These are phyloP conservation scores for Gobius niger DNA, from an alignment of 2,113 vertebrate species.

Conservation along the genomic window DNA sequence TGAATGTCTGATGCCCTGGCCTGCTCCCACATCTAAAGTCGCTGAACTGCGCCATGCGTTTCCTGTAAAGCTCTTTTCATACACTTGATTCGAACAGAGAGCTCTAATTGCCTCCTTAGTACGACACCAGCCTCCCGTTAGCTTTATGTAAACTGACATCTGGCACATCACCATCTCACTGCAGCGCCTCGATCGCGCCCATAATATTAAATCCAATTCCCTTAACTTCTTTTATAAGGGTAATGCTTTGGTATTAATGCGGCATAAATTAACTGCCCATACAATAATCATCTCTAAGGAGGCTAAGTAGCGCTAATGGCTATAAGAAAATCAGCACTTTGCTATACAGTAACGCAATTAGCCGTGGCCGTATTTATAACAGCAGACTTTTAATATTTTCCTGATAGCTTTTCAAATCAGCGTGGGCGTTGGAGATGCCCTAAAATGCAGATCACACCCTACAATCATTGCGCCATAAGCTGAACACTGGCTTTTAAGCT, in stretches of 20 bases:
- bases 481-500: neutral
- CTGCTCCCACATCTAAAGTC: neutral
- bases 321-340: conserved; percentile 21
- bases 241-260: conserved; percentile 16
- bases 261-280: conserved; percentile 7
- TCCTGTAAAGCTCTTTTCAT: conserved; percentile 29
- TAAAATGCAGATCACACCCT: conserved; percentile 14
- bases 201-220: conserved; percentile 2
- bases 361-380: conserved; percentile 15
- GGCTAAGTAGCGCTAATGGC: conserved; percentile 36
- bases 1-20: neutral
- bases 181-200: neutral
- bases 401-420: conserved; percentile 25
- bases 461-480: conserved; percentile 8
- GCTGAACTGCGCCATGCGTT: neutral
- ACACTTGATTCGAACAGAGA: conserved; percentile 29
- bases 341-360: conserved; percentile 29
- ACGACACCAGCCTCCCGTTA: conserved; percentile 30
- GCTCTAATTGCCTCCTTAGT: conserved; percentile 18
- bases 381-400: conserved; percentile 23
- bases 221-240: neutral
- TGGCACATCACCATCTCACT: conserved; percentile 29
- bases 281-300: conserved; percentile 26
- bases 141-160: conserved; percentile 47
- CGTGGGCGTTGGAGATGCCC: conserved; percentile 23